phyloP scores from a whole-genome alignment of 23 tunicate genomes.

The Botrylloides violaceus region DNA sequence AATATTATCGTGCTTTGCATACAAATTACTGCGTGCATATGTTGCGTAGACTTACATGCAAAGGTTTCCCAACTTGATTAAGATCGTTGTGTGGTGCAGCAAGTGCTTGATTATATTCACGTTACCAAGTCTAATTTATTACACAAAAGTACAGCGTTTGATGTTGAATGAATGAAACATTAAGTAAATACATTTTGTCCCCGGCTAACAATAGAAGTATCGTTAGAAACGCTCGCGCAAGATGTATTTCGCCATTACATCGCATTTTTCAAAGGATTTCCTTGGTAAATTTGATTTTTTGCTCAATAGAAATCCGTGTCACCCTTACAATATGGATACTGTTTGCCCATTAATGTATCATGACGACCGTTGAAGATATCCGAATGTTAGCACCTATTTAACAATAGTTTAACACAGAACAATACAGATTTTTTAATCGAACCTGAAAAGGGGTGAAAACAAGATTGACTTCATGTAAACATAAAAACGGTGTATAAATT shows the following conservation, averaged over 20 bases:
- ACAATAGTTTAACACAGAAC: neutral
- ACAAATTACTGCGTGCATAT: too few relatives aligned
- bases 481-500: neutral
- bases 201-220: neutral
- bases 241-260: neutral
- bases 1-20: too few relatives aligned
- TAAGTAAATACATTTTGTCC: neutral
- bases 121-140: too few relatives aligned
- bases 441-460: neutral
- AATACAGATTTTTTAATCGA: neutral
- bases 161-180: too few relatives aligned
- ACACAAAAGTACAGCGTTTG: too few relatives aligned
- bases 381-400: neutral
- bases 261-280: neutral
- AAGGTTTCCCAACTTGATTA: too few relatives aligned
- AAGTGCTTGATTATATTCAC: too few relatives aligned
- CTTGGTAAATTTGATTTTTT: neutral
- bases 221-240: neutral
- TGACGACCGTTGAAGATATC: neutral
- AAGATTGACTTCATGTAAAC: neutral
- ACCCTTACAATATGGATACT: neutral
- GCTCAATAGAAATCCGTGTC: neutral
- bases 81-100: too few relatives aligned
- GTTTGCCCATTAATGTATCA: slow-evolving; percentile 2
- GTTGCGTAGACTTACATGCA: too few relatives aligned